These are phyloP conservation scores for Melanostigma gelatinosum DNA, from an alignment of 2,113 vertebrate genomes.

Conservation along the genomic window DNA sequence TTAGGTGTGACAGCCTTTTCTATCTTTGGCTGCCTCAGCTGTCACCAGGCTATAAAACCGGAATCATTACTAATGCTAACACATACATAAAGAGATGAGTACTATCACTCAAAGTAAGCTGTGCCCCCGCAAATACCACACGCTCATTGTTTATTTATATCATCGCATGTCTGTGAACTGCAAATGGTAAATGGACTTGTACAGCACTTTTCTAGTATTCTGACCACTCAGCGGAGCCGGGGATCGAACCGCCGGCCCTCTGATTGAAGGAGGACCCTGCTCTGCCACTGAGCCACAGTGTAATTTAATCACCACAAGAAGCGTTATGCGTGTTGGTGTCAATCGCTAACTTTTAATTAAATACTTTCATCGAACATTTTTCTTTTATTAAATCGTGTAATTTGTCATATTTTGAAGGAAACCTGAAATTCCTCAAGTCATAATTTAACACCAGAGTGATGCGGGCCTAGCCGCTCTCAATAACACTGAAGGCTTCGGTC, in stretches of 20 bases:
- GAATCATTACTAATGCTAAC: constrained; percentile 34
- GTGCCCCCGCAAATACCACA: constrained; percentile 27
- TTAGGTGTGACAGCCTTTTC: constrained; percentile 18
- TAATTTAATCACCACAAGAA: background rate
- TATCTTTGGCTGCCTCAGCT: constrained; percentile 52
- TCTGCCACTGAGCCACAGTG: no score
- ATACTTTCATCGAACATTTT: background rate
- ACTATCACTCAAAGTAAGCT: constrained; percentile 25
- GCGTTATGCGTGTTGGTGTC: background rate
- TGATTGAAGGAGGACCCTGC: no score
- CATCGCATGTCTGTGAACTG: background rate
- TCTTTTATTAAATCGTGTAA: constrained; percentile 6
- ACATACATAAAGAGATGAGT: constrained; percentile 37
- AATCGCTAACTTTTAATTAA: background rate
- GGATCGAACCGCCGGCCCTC: no score
- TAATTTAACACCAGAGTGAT: background rate
- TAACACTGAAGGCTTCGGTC: background rate
- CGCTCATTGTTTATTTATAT: constrained; percentile 26
- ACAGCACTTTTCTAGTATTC: no score
- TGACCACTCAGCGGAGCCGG: no score
- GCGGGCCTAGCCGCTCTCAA: background rate
- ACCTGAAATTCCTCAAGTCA: background rate
- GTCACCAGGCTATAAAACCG: constrained; percentile 52
- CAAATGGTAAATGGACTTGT: constrained; percentile 11
- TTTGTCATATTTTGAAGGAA: background rate